Conservation (phyloP, 1,140 invertebrate species). For the Probaryconus sp. region DNA sequence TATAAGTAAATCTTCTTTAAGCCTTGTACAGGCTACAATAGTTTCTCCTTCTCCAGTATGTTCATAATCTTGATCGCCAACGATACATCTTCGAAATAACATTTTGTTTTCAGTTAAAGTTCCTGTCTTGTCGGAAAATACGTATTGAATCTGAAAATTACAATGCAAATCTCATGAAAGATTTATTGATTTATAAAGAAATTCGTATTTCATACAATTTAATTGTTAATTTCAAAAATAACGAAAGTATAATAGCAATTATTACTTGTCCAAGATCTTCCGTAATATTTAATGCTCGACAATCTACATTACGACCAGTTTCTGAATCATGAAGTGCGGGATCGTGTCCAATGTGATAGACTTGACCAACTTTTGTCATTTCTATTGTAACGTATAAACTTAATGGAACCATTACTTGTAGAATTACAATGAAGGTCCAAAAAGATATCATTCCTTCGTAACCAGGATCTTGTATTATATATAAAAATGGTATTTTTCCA, state of each 20-base stretch:
- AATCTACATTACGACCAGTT: conserved; percentile 93
- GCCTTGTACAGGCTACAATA: conserved; percentile 82
- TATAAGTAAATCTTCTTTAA: conserved; percentile 83
- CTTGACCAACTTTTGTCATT: conserved; percentile 96
- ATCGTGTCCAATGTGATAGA: conserved; percentile 97
- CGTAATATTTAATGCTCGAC: conserved; percentile 96
- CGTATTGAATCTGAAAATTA: conserved; percentile 88
- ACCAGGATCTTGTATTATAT: conserved; percentile 79
- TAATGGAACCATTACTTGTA: conserved; percentile 98
- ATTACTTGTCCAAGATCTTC: conserved; percentile 94
- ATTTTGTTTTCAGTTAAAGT: conserved; percentile 99
- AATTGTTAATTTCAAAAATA: not conserved
- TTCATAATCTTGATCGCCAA: conserved; percentile 93
- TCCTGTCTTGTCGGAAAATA: conserved; percentile 99
- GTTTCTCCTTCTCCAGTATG: conserved; percentile 83
- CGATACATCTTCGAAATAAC: conserved; percentile 94
- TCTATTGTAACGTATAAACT: conserved; percentile 98
- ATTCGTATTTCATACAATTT: conserved; percentile 7
- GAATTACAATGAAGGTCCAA: conserved; percentile 96
- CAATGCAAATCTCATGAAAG: too few species aligned
- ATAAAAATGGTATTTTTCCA: conserved; percentile 82
- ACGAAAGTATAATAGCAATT: conserved; percentile 8
- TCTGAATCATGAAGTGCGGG: conserved; percentile 89
- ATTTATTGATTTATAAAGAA: conserved; percentile 12
- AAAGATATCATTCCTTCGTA: conserved; percentile 93